Evolutionary conservation across 2,797 vertebrate genomes (phyloP), one percentile per base, ranked within the genome.

Genomic region (Gymnopithys bicolor): DNA sequence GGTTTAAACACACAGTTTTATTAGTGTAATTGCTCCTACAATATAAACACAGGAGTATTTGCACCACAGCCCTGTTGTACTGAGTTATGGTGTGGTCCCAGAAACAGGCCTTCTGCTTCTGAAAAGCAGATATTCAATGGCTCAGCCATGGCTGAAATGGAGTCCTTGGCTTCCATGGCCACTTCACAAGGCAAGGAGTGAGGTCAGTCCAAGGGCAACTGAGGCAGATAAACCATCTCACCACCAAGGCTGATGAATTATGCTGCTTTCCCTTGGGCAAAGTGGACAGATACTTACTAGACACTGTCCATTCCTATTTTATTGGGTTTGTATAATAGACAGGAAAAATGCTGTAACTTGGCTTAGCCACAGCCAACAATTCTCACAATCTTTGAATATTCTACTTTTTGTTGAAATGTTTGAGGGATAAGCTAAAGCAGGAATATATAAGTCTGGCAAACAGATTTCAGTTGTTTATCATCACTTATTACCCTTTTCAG

Each of bases 391-490:
- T 35, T 13, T 1, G 21, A 52, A 28, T 39, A 18, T 63, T n/a
- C 7, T 49, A 13, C 13, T 55, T 37, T 16, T 22, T 51, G 15
- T 73, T 87, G 14, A 60, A 68, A 69, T 51, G 15, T 79, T 58
- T 79, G 13, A 63, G 35, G 22, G 5, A 23, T 53, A 32, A 71
- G 59, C 46, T 64, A 45, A 80, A 70, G 25, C 3, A 45, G 33
- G 19, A 48, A 49, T 56, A 48, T 12, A 7, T 45, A 89, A 53
- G 53, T 49, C 71, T 9, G 30, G 43, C 22, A 59, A 75, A 35
- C 16, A 60, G 8, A 71, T 94, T 93, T 84, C 81, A 75, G 39
- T 56, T 77, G n/a, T 89, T 94, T 92, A 25, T 71, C 60, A 85
- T 89, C 30, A 6, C 24, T 84, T 71, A 51, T n/a, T 74, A 87